Evolutionary conservation across 2,797 vertebrate genomes (phyloP), one percentile per base, ranked within the genome.

Genomic region (Botia almorhae): DNA sequence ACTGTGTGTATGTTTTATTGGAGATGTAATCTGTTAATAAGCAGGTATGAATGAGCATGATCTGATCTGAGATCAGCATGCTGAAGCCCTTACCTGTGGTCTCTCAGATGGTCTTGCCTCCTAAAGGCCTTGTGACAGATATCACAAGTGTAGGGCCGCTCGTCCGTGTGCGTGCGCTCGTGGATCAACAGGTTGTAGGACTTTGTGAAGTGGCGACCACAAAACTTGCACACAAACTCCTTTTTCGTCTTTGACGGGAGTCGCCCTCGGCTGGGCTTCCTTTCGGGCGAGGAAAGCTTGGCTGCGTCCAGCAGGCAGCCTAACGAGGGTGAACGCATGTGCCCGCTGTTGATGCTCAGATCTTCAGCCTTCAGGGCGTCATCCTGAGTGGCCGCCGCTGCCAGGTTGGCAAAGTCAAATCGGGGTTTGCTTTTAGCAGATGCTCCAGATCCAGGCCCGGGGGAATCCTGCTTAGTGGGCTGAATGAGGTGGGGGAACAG

Each of bases 391-490:
- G 98, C 98, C 0, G 98, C 97, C 53, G 96, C 90, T 0, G 97
- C 98, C 85, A 99, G 91, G 87, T 99, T 98, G 86, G 98, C 98
- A 88, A 99, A 99, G 92, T 99, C 98, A 82, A 99, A 99, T 39
- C 98, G 95, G 0, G 97, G 97, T 83, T 98, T 98, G 87, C 90
- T 95, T 90, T 98, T 99, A 81, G 92, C 93, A 74, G 71, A 88
- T 0, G 84, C 86, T 71, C 89, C 87, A 16, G 75, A 29, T 17
- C 71, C 76, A 1, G 87, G 71, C 17, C 86, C 89, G 2, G 90
- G 64, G 0, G 91, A 85, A 69, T 94, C 95, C 87, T 96, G 97
- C 70, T 86, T 86, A 65, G 69, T 7, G 36, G 96, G 95, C 68
- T 97, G 96, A 85, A 97, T 87, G 26, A 97, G 94, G 6, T 98